Conservation (phyloP, 2,888 invertebrate genomes). For the Cylindroiulus punctatus region DNA sequence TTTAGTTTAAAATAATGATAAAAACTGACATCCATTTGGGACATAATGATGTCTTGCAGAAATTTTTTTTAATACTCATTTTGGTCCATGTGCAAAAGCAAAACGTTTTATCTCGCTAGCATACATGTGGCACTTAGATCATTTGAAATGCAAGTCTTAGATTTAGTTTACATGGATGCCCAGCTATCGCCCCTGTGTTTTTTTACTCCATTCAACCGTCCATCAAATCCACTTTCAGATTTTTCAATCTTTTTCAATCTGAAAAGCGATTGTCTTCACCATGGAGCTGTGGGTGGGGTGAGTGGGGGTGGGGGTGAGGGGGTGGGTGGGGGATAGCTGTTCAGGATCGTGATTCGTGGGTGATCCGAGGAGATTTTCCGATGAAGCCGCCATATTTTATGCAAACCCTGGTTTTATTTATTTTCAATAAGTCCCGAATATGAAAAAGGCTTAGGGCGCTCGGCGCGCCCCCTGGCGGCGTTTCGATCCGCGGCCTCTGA, state of each 20-base stretch:
- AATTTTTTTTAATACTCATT: no score
- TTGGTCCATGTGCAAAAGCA: no score
- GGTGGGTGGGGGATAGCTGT: background rate
- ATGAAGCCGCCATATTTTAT: background rate
- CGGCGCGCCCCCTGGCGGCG: no score
- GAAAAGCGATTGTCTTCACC: slow-evolving; percentile 18
- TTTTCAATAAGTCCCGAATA: background rate
- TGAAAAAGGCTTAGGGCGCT: background rate
- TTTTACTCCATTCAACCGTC: background rate
- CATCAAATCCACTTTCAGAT: background rate
- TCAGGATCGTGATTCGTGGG: background rate
- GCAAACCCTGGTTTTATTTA: background rate
- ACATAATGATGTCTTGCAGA: no score
- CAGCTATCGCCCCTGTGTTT: no score
- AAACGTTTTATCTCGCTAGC: no score
- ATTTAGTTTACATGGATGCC: no score
- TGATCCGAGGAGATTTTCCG: background rate
- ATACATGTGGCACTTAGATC: no score
- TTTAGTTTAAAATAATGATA: no score
- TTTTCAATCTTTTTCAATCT: slow-evolving; percentile 14
- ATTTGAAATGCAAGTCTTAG: no score
- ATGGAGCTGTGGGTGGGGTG: background rate
- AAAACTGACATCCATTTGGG: no score
- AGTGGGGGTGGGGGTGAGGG: background rate
- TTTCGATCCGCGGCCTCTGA: background rate